Percentiles rank a stretch among this genome's conserved stretches.
phyloP scores from a whole-genome alignment of 1,140 invertebrate species.

The Thrips palmi region DNA sequence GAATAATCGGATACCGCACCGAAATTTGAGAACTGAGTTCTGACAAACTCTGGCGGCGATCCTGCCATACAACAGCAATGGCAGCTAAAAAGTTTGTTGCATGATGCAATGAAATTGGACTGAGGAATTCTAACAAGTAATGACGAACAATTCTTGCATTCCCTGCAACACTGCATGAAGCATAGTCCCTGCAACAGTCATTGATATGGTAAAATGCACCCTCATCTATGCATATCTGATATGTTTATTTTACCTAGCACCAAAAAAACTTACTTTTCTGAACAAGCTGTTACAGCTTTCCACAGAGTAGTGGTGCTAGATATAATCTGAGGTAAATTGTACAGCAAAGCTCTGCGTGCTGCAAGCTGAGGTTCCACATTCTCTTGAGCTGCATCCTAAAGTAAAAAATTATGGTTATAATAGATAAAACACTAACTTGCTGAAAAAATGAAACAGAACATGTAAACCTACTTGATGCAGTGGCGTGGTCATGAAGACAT shows the following conservation, averaged over 20 bases:
- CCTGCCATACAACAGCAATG: slow-evolving; percentile 78
- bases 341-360: slow-evolving; percentile 52
- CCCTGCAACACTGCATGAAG: slow-evolving; percentile 33
- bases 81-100: slow-evolving; percentile 65
- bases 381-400: slow-evolving; percentile 12
- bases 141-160: slow-evolving; percentile 48
- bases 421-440: slow-evolving; percentile 6
- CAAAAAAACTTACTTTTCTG: slow-evolving; percentile 26
- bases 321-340: slow-evolving; percentile 64
- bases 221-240: neutral
- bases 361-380: slow-evolving; percentile 22
- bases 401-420: neutral
- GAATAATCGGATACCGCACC: neutral
- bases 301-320: slow-evolving; percentile 62
- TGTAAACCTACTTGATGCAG: slow-evolving; percentile 22
- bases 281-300: slow-evolving; percentile 40
- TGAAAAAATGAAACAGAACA: slow-evolving; percentile 17
- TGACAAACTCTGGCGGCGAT: slow-evolving; percentile 27
- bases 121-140: slow-evolving; percentile 67
- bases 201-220: too few relatives aligned
- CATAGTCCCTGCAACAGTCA: too few relatives aligned
- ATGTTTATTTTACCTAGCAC: neutral
- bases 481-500: slow-evolving; percentile 47
- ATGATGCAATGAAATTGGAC: slow-evolving; percentile 74
- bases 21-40: slow-evolving; percentile 4